Base-by-base conservation (phyloP, 2,888 invertebrate genomes). In the Thereva unica region DNA sequence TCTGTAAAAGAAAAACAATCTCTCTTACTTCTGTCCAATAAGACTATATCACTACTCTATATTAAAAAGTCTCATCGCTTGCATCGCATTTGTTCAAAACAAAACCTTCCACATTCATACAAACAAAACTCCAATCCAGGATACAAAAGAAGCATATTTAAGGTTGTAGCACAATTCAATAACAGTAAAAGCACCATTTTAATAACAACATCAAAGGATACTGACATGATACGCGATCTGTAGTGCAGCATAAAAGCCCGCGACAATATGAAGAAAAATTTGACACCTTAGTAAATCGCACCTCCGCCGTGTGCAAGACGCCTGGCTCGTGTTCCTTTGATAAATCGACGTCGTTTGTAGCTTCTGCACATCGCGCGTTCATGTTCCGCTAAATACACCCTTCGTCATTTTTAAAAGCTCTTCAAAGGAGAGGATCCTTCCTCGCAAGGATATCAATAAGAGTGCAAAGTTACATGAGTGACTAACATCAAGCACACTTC, bases 331-430 rank as follows among this genome's bases (percentile, higher is more conserved):
- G n/a, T 59, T 34, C 57, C 47, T 59, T 59, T 47, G 57, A 59
- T 47, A 59, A 47, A 59, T 59, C 57, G 57, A 38, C 45, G 8
- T 38, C 57, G 57, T 59, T 59, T 59, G 57, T 47, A 23, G 47
- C 41, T 47, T 37, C 23, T 59, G 45, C 47, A 47, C 23, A 47
- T 59, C 23, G 23, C 23, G 23, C 57, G n/a, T 59, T 59, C 38
- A 45, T 59, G 23, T 59, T 59, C 57, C 23, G 45, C 12, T 59
- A 59, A 59, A 44, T 47, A 38, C 57, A 45, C 47, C 38, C 57
- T 47, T 59, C 57, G 47, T 59, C 57, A 59, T 47, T 10, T 34
- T 23, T 59, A 47, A 59, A 47, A 59, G 57, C 57, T 44, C 37
- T 47, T 59, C 37, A 47, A 55, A 59, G 23, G 23, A 38, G 37